phyloP scores from a whole-genome alignment of 1,140 invertebrate genomes.

The Rhagoletis zephyria region DNA sequence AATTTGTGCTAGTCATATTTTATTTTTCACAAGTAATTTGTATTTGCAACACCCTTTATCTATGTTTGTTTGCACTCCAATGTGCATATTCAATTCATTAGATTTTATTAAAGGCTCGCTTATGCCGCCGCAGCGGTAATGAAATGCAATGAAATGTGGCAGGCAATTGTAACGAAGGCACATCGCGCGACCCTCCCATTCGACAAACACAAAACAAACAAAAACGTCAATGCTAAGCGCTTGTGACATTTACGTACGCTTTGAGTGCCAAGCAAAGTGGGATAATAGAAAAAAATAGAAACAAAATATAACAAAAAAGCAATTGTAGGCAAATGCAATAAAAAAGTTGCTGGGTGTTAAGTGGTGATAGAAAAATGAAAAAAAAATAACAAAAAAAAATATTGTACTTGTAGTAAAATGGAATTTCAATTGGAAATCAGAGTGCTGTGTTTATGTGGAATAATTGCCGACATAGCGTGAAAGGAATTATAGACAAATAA shows the following conservation, averaged over 20 bases:
- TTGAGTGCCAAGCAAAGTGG: background rate
- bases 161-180: conserved; percentile 12
- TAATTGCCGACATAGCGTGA: conserved; percentile 24
- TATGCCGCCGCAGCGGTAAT: conserved; percentile 42
- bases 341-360: conserved; percentile 29
- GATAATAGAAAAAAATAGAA: background rate
- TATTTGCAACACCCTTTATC: background rate
- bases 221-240: background rate
- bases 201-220: background rate
- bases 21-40: no score
- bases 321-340: conserved; percentile 30
- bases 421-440: conserved; percentile 42
- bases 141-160: conserved; percentile 41
- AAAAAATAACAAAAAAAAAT: background rate
- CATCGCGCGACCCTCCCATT: background rate
- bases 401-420: background rate
- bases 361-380: conserved; percentile 43
- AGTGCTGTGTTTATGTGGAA: background rate
- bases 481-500: conserved; percentile 14
- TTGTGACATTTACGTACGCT: background rate
- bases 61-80: background rate
- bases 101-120: conserved; percentile 37
- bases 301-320: background rate
- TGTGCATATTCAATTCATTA: background rate
- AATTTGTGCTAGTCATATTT: no score